A percentile compares a stretch with the other conserved stretches of the same genome.
Evolutionary conservation across 2,113 vertebrate species (phyloP).

Genomic region (Pangasianodon hypophthalmus): DNA sequence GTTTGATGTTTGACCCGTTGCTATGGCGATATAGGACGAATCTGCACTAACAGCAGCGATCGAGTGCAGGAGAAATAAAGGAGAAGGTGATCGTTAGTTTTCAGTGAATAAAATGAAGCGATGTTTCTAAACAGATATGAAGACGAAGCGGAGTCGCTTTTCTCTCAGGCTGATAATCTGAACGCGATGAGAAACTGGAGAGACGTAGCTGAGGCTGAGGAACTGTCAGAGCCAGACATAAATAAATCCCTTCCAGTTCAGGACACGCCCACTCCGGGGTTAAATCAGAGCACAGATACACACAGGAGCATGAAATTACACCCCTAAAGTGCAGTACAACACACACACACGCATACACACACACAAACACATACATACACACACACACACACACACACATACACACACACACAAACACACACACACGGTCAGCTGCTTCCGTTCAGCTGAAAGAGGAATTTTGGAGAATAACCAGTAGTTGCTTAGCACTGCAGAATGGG

Average conservation of each 20-base stretch:
- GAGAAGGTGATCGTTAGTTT: not conserved
- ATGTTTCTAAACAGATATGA: no score
- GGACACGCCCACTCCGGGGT: not conserved
- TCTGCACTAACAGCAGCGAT: no score
- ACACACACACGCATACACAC: not conserved
- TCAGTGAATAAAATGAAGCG: not conserved
- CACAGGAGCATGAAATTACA: not conserved
- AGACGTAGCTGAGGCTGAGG: not conserved
- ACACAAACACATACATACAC: not conserved
- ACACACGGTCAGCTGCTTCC: not conserved
- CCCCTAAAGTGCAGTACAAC: not conserved
- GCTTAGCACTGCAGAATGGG: not conserved
- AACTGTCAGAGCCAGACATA: not conserved
- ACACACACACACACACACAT: not conserved
- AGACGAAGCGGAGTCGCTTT: no score
- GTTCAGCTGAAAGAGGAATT: not conserved
- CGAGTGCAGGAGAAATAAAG: not conserved
- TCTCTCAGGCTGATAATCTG: not conserved
- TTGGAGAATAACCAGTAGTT: not conserved
- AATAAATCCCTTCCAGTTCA: not conserved
- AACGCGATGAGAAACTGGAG: not conserved
- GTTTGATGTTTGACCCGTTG: no score
- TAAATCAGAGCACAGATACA: not conserved
- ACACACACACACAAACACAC: not conserved
- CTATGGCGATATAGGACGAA: no score